These are phyloP conservation scores for Phthorimaea operculella DNA, from an alignment of 1,140 invertebrate genomes.

Conservation along the genomic window DNA sequence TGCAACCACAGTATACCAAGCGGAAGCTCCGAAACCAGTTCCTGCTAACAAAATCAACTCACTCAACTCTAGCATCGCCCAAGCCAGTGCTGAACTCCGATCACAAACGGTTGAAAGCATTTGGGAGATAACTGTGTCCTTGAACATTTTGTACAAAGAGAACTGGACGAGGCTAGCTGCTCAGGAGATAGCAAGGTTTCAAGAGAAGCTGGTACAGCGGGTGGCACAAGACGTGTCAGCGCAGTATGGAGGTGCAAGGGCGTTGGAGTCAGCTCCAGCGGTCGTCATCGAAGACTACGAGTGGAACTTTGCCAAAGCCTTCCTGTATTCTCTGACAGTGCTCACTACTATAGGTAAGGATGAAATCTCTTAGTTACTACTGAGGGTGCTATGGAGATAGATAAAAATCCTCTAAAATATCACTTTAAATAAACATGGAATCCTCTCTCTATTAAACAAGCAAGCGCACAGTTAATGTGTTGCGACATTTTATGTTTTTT, in stretches of 20 bases:
- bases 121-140: constrained; percentile 93
- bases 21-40: constrained; percentile 54
- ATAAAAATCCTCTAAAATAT: no score
- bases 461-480: no score
- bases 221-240: constrained; percentile 78
- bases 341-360: constrained; percentile 95
- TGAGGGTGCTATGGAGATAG: no score
- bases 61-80: constrained; percentile 45
- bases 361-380: no score
- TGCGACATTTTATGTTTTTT: no score
- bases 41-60: constrained; percentile 42
- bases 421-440: no score
- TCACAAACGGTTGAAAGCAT: constrained; percentile 86
- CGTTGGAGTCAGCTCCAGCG: constrained; percentile 57
- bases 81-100: constrained; percentile 64
- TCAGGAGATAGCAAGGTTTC: constrained; percentile 89
- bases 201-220: constrained; percentile 84
- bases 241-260: constrained; percentile 58
- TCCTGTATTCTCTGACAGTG: constrained; percentile 95
- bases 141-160: constrained; percentile 94
- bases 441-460: no score
- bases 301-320: constrained; percentile 94
- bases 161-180: constrained; percentile 92
- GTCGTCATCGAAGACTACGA: constrained; percentile 74
- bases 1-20: constrained; percentile 69